Conservation (phyloP, 2,113 vertebrate genomes). For the Dermatemys mawii region DNA sequence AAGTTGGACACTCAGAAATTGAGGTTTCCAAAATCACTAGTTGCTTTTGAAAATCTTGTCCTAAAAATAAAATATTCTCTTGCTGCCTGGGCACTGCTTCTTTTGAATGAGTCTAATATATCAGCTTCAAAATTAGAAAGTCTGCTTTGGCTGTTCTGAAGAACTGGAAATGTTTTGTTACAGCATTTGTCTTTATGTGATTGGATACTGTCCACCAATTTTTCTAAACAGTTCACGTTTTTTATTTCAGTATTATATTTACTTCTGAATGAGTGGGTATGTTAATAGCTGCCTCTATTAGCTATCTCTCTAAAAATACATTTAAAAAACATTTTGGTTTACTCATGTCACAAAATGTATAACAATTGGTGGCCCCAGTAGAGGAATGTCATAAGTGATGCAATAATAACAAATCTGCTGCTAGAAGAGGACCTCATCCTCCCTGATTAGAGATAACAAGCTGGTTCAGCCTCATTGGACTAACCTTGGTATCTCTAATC, state of each 20-base stretch:
- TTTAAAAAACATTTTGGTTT: not conserved
- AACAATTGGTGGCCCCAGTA: not conserved
- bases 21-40: not conserved
- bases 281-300: not conserved
- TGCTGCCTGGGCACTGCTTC: not conserved
- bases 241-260: not conserved
- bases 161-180: not conserved
- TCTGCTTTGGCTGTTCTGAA: not conserved
- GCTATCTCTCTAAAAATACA: not conserved
- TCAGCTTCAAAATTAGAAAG: not conserved
- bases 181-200: not conserved
- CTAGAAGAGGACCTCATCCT: too few species aligned
- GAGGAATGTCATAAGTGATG: not conserved
- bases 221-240: not conserved
- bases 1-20: not conserved
- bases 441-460: too few species aligned
- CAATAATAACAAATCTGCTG: not conserved
- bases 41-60: not conserved
- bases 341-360: not conserved
- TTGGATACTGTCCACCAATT: not conserved
- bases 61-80: not conserved
- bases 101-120: not conserved
- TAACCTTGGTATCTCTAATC: too few species aligned
- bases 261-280: not conserved
- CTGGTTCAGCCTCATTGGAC: too few species aligned